Evolutionary conservation across 2,113 vertebrate genomes (phyloP).

Genomic region (Pagrus major): DNA sequence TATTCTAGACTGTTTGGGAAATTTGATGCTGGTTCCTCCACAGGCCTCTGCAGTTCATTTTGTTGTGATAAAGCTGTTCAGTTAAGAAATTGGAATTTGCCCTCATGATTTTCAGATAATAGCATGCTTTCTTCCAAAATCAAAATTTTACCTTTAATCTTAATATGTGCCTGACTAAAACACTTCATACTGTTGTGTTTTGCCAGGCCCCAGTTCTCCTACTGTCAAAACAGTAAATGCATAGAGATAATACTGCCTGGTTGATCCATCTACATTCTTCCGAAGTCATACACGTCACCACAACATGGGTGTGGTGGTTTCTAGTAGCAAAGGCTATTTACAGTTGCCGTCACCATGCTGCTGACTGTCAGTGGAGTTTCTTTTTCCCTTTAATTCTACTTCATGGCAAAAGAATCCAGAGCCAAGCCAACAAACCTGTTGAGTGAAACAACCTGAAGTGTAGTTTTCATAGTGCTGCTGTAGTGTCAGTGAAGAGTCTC

Average conservation of each 20-base stretch:
- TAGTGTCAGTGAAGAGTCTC: not conserved
- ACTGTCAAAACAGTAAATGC: not conserved
- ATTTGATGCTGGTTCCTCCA: slow-evolving; percentile 13
- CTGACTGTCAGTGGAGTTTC: slow-evolving; percentile 15
- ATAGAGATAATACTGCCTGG: not conserved
- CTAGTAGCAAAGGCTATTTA: slow-evolving; percentile 31
- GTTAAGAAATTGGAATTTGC: not conserved
- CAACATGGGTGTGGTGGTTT: slow-evolving; percentile 53
- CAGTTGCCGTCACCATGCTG: not conserved
- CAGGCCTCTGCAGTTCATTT: slow-evolving; percentile 11
- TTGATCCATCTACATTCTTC: slow-evolving; percentile 63
- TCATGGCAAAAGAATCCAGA: not conserved
- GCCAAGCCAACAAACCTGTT: slow-evolving; percentile 36
- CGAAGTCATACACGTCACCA: slow-evolving; percentile 21
- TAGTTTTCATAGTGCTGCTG: not conserved
- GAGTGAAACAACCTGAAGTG: not conserved
- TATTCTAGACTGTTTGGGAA: slow-evolving; percentile 25
- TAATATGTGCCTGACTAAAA: not conserved
- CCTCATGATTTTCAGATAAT: not conserved
- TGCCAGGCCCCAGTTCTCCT: not conserved
- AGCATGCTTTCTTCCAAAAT: no score
- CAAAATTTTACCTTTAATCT: no score
- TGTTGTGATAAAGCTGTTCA: slow-evolving; percentile 15
- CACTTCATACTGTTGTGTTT: not conserved
- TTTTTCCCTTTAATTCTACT: slow-evolving; percentile 17